phyloP scores from a whole-genome alignment of 2,888 invertebrate species.

The Heliconius charithonia region DNA sequence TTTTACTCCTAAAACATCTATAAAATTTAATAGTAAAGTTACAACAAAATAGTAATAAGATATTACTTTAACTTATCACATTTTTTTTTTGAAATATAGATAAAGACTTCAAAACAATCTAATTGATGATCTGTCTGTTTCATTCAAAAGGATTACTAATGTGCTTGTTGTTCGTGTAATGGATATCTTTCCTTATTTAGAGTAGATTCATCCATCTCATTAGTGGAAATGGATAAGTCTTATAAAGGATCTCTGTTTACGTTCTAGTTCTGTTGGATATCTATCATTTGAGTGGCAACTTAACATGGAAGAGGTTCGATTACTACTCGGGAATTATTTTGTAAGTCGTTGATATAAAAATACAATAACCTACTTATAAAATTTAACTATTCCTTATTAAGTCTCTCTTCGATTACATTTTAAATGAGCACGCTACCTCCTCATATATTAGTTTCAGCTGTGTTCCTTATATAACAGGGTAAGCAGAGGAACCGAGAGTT shows the following conservation, averaged over 20 bases:
- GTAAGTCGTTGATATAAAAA: too few species aligned
- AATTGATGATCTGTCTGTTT: conserved; percentile 13
- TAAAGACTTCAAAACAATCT: neutral
- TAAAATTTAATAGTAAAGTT: too few species aligned
- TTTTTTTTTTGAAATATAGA: neutral
- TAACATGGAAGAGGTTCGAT: neutral
- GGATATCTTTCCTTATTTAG: conserved; percentile 9
- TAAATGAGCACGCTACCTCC: too few species aligned
- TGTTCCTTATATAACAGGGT: too few species aligned
- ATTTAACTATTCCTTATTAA: too few species aligned
- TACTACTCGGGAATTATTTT: too few species aligned
- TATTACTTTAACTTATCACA: neutral
- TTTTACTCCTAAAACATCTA: too few species aligned
- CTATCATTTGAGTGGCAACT: neutral
- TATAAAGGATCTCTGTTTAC: neutral
- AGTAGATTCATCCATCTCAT: neutral
- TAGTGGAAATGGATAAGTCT: neutral
- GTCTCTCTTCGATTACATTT: too few species aligned
- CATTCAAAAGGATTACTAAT: conserved; percentile 17
- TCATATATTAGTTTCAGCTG: too few species aligned
- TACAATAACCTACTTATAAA: too few species aligned
- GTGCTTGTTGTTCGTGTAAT: conserved; percentile 20
- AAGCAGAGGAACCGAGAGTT: too few species aligned
- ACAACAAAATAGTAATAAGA: neutral
- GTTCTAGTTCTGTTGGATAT: neutral